A percentile compares a stretch with the other conserved stretches of the same genome.
phyloP scores from a whole-genome alignment of 2,797 vertebrate genomes.

The Vultur gryphus region DNA sequence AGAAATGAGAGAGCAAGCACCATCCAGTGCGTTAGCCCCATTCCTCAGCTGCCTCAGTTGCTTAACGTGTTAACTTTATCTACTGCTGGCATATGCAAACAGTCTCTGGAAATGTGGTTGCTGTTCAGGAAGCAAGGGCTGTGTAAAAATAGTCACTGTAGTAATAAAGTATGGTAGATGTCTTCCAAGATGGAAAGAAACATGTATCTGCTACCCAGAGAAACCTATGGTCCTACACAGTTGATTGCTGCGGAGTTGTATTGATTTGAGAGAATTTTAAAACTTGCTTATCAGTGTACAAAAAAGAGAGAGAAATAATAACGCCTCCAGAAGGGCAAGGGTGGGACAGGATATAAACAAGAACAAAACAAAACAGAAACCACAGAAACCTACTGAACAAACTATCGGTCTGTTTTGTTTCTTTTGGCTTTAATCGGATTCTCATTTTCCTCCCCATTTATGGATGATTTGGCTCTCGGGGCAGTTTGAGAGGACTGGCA shows the following conservation, averaged over 20 bases:
- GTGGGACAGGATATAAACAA: not conserved
- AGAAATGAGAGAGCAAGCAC: not conserved
- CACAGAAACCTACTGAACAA: not conserved
- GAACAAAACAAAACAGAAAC: not conserved
- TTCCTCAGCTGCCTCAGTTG: not conserved
- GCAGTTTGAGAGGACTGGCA: not conserved
- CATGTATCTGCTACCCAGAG: not conserved
- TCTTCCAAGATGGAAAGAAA: not conserved
- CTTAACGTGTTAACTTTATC: not conserved
- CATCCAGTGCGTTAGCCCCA: not conserved
- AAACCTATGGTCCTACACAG: not conserved
- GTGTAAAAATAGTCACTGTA: slow-evolving; percentile 1
- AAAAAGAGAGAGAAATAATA: not conserved
- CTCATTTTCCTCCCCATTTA: not conserved
- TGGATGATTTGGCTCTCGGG: not conserved
- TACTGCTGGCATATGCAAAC: not conserved
- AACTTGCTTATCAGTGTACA: not conserved
- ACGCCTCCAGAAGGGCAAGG: not conserved
- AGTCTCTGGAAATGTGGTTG: slow-evolving; percentile 13
- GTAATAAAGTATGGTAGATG: not conserved
- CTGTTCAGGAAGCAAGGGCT: slow-evolving; percentile 18
- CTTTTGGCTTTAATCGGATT: not conserved
- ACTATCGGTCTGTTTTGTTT: not conserved
- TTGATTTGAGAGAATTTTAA: not conserved
- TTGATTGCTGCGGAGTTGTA: rapidly evolving